Evolutionary conservation across 2,888 invertebrate species (phyloP), one percentile per base, ranked within the genome.

Genomic region (Resseliella maxima): DNA sequence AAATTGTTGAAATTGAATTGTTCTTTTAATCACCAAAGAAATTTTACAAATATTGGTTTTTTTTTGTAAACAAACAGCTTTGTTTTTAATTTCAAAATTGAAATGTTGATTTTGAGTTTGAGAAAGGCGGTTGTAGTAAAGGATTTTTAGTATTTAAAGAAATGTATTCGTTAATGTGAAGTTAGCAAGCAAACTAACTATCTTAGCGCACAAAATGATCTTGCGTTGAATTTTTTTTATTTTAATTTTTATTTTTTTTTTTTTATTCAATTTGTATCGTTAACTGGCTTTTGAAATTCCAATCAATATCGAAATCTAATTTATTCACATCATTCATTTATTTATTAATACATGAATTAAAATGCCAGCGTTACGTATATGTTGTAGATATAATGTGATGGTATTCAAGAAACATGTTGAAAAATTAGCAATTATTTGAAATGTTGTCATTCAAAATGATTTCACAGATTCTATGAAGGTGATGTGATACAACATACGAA

Each of bases 231-330:
- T 41, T 41, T 41, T 18, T 59, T 12, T 59, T 59, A 3, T 27
- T 59, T 6, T 24, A 59, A n/a, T n/a, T n/a, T n/a, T n/a, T 24
- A 59, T 59, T 8, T n/a, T 59, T 59, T 6, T 12, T 24, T 24
- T 3, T 3, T 59, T 12, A 24, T 12, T 24, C n/a, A 24, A 5
- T 18, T 50, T 50, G 46, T 18, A 50, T n/a, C n/a, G n/a, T n/a
- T n/a, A 18, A n/a, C 72, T 38, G n/a, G 38, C n/a, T 83, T 38
- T 27, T 83, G 8, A n/a, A 83, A 83, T 83, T 83, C 83, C 83
- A 83, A 83, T 15, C 83, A 83, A 83, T 38, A 83, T 83, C 24
- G 83, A 38, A 83, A 83, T 83, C 35, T 36, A 81, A 81, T 81
- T 81, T 18, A 81, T 81, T 83, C 24, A 38, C 38, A 38, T 83